phyloP scores from a whole-genome alignment of 2,888 invertebrate genomes.

The Diaphora mendica region DNA sequence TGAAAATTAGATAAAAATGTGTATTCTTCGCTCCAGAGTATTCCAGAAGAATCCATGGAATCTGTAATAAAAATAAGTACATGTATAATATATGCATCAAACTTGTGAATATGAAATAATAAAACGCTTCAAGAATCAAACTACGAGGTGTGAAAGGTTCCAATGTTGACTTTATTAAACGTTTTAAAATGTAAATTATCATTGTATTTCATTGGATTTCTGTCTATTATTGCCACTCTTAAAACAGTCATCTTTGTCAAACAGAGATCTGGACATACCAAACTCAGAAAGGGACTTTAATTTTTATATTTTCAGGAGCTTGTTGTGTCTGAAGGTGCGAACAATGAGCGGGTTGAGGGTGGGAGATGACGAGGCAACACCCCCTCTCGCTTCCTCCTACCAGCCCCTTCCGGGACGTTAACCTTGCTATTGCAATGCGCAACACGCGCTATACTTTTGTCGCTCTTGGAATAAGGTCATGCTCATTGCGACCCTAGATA shows the following conservation, averaged over 20 bases:
- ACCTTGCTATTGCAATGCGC: slow-evolving; percentile 80
- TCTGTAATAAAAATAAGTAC: slow-evolving; percentile 7
- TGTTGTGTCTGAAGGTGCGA: slow-evolving; percentile 66
- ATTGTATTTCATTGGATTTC: not conserved
- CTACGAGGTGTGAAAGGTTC: too few relatives aligned
- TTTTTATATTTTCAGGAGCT: slow-evolving; percentile 60
- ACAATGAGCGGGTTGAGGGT: slow-evolving; percentile 48
- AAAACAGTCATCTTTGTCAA: slow-evolving; percentile 31
- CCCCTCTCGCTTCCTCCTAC: slow-evolving; percentile 19
- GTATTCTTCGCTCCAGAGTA: not conserved
- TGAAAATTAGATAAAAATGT: not conserved
- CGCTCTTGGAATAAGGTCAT: slow-evolving; percentile 77
- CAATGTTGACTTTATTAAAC: not conserved
- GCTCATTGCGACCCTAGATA: slow-evolving; percentile 63
- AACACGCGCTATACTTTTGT: slow-evolving; percentile 76
- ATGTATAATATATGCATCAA: not conserved
- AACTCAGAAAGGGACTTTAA: slow-evolving; percentile 45
- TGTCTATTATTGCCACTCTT: not conserved
- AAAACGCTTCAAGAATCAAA: not conserved
- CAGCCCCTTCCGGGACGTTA: slow-evolving; percentile 59
- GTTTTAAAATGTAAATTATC: not conserved
- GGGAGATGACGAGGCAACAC: slow-evolving; percentile 7
- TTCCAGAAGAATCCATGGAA: not conserved
- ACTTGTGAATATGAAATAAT: not conserved
- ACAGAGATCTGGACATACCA: slow-evolving; percentile 11